Evolutionary conservation across 2,113 vertebrate genomes (phyloP), one percentile per base, ranked within the genome.

Genomic region (Aviceda subcristata): DNA sequence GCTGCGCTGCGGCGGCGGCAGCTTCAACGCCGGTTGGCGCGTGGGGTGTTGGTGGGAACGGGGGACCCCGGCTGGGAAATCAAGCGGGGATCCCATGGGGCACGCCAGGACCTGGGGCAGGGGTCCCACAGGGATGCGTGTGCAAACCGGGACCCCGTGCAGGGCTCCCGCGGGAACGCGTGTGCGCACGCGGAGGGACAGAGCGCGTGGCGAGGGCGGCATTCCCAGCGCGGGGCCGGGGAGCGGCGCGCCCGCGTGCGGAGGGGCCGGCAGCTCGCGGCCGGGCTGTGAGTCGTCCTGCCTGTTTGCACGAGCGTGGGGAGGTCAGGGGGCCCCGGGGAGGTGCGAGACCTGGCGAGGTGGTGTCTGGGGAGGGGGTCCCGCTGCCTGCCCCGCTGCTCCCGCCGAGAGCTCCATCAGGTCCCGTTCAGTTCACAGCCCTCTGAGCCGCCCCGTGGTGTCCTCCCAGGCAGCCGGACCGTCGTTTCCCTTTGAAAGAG

Each of bases 361-460:
- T 30, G 50, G 66, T 53, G 74, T 88, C 56, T 73, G 81, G 45
- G 51, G 48, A 85, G 43, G 59, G 84, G 50, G 67, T 93, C 84
- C 50, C 0, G 4, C 77, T 91, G 80, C 79, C 57, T 51, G 71
- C 43, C 48, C 53, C 1, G 3, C 50, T 71, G 83, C 88, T 46
- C 72, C 96, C 95, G 82, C 92, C 5, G 94, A 72, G 92, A 92
- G 56, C 73, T 93, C 85, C 66, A 95, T 94, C 45, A 93, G 81
- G 68, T 94, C 60, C 81, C 79, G 56, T 82, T 87, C 38, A 3
- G 29, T 96, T 95, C 95, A 94, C 96, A 93, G 82, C 92, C 72
- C 92, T 67, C 63, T 21, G 51, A n/a, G 43, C 73, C 6, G 36
- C 83, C 73, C 32, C 53, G 41, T 29, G 90, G 63, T 94, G 62